A percentile compares a stretch with the other conserved stretches of the same genome.
phyloP scores from a whole-genome alignment of 2,797 vertebrate species.

The Hirundo rustica region DNA sequence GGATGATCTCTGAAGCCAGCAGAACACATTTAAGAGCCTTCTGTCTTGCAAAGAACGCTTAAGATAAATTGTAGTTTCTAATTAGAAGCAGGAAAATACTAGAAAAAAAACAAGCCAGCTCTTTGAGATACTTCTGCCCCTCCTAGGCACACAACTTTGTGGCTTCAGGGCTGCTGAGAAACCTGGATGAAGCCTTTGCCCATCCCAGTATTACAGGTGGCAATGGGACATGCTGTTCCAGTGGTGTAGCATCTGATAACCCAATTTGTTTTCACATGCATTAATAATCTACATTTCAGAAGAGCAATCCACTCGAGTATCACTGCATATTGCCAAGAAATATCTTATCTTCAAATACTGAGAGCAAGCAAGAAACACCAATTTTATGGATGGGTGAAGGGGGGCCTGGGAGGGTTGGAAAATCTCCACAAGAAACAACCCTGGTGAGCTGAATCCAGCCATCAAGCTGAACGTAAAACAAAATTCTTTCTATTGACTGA shows the following conservation, averaged over 20 bases:
- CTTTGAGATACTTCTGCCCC: neutral
- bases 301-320: neutral
- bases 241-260: neutral
- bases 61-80: neutral
- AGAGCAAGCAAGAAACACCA: neutral
- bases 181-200: neutral
- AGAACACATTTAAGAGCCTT: neutral
- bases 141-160: neutral
- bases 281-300: neutral
- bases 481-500: neutral
- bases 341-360: neutral
- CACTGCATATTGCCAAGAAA: neutral
- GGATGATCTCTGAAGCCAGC: neutral
- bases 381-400: neutral
- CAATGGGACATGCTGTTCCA: neutral
- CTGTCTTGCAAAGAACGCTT: neutral
- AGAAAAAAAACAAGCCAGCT: neutral
- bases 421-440: neutral
- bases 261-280: neutral
- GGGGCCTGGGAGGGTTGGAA: neutral
- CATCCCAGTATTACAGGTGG: neutral
- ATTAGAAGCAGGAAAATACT: neutral
- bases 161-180: neutral
- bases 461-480: fast-evolving
- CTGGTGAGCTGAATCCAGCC: neutral